Base-by-base conservation (phyloP, 2,888 invertebrate species). In the Amaurobius ferox region DNA sequence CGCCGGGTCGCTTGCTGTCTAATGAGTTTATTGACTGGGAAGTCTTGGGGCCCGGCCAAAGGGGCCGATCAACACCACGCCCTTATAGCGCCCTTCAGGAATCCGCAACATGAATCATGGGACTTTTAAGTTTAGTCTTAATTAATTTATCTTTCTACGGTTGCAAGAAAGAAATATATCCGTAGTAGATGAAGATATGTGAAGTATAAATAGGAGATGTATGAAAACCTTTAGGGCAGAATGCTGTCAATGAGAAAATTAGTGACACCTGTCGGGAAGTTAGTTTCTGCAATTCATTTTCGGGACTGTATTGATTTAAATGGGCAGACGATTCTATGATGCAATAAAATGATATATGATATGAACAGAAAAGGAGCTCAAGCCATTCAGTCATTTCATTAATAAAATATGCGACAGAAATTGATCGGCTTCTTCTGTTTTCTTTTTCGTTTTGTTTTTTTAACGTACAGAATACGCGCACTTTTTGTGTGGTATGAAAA, bases 21-120 rank as follows among this genome's bases (percentile, higher is more conserved):
- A 83, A 83, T 83, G 83, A 83, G 83, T 83, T 83, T 83, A 83
- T 83, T 83, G 83, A 83, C 83, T 83, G 77, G 83, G 83, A 64
- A 64, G 76, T 39, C 61, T 68, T 72, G 76, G 83, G 83, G 77
- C 76, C 83, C 77, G 62, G 77, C 74, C 81, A 72, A 83, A 55
- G 76, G 81, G 81, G 80, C 67, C 66, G 80, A 73, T 80, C 80
- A 9, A 26, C 29, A 35, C 77, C 83, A 83, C 83, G 83, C 83
- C 83, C 72, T 77, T 64, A 35, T 77, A 28, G 71, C 81, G 70
- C 76, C 81, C 71, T 76, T 70, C 76, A 70, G 76, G 68, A 73
- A 73, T 80, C 73, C 68, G 55, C 64, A 16, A 66, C 72, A 66
- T 30, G 23, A 64, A 64, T 30, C 29, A 64, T 2, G 9, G 30